Evolutionary conservation across 2,113 vertebrate genomes (phyloP).

Genomic region (Onychostoma macrolepis): DNA sequence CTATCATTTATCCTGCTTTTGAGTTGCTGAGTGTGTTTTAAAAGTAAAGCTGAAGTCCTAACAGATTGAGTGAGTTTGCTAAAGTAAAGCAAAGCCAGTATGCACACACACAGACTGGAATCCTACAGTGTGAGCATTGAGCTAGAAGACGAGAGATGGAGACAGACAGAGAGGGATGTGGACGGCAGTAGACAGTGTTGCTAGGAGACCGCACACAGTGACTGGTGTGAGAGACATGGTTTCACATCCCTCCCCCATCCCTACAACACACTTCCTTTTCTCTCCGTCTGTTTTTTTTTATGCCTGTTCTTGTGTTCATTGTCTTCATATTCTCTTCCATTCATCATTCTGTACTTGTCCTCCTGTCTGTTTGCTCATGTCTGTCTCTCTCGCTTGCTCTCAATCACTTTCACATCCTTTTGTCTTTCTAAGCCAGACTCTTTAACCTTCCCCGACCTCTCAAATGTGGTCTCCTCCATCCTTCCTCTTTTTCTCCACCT

Average conservation of each 20-base stretch:
- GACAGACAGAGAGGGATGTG: constrained; percentile 70
- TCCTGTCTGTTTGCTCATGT: constrained; percentile 36
- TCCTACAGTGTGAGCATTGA: constrained; percentile 72
- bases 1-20: background rate
- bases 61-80: constrained; percentile 32
- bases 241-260: constrained; percentile 75
- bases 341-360: constrained; percentile 27
- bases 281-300: constrained; percentile 65
- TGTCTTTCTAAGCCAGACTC: constrained; percentile 45
- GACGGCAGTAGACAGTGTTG: constrained; percentile 78
- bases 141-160: constrained; percentile 33
- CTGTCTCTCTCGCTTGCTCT: constrained; percentile 36
- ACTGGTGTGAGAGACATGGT: constrained; percentile 75
- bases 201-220: constrained; percentile 81
- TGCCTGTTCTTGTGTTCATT: constrained; percentile 34
- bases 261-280: constrained; percentile 61
- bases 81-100: constrained; percentile 31
- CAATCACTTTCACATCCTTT: constrained; percentile 45
- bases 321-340: background rate
- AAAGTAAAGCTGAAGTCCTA: constrained; percentile 6
- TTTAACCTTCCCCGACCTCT: constrained; percentile 42
- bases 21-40: constrained; percentile 22
- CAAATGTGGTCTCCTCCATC: constrained; percentile 24
- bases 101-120: constrained; percentile 53
- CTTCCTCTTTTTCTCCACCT: background rate